Conservation (phyloP, 2,888 invertebrate genomes). For the Corbicula japonica region DNA sequence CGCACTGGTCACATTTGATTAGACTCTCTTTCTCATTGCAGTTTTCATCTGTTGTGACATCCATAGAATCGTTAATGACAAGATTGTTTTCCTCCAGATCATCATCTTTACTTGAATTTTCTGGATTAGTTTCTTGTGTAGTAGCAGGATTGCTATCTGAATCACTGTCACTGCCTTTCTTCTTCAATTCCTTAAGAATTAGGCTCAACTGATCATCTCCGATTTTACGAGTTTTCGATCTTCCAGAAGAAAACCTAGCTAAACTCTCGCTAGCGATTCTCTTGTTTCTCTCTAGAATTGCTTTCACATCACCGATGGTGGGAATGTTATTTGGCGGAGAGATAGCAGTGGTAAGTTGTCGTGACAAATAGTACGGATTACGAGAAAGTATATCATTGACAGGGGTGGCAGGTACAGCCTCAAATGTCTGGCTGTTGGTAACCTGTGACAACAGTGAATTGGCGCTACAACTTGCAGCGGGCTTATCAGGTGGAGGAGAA, state of each 20-base stretch:
- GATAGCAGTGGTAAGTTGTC: too few relatives aligned
- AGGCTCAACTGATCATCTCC: background rate
- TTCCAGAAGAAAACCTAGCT: background rate
- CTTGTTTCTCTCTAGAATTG: constrained; percentile 20
- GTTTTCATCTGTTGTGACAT: constrained; percentile 14
- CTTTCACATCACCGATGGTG: constrained; percentile 17
- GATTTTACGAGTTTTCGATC: background rate
- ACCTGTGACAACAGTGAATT: too few relatives aligned
- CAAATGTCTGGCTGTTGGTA: too few relatives aligned
- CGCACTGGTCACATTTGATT: constrained; percentile 34
- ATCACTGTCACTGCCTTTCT: background rate
- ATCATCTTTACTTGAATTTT: background rate
- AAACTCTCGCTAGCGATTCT: constrained; percentile 22
- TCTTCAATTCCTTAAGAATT: constrained; percentile 4
- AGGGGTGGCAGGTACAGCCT: background rate
- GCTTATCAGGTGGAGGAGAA: too few relatives aligned
- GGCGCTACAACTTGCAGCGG: too few relatives aligned
- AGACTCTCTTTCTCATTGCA: background rate
- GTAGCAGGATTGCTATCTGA: constrained; percentile 3
- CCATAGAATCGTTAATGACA: constrained; percentile 23
- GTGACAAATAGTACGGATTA: background rate
- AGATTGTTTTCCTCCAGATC: constrained; percentile 15
- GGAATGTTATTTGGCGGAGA: background rate
- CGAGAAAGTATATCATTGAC: constrained; percentile 1
- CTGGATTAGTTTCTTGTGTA: background rate